Evolutionary conservation across 2,113 vertebrate species (phyloP).

Genomic region (Agapornis roseicollis): DNA sequence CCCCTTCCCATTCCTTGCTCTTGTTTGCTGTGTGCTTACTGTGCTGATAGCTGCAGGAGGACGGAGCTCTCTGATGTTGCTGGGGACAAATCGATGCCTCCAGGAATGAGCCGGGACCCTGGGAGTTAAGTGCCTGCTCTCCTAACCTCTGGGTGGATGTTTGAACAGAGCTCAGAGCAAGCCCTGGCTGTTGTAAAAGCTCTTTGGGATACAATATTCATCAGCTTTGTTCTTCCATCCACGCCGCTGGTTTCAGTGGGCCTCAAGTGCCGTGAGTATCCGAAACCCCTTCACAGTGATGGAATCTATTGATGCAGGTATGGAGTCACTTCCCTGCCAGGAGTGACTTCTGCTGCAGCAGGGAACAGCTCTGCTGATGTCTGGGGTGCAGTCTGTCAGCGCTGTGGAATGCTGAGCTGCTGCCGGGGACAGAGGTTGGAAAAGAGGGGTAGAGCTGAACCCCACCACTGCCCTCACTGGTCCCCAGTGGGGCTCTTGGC

Average conservation of each 20-base stretch:
- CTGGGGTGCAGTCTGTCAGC: rapidly evolving
- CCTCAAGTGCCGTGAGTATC: not conserved
- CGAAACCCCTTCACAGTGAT: not conserved
- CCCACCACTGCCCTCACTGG: not conserved
- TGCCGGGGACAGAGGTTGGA: not conserved
- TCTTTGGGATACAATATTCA: not conserved
- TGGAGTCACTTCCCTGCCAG: not conserved
- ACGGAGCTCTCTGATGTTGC: not conserved
- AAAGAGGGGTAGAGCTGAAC: not conserved
- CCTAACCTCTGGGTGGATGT: slow-evolving; percentile 3
- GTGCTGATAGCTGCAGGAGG: not conserved
- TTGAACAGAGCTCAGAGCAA: slow-evolving; percentile 34
- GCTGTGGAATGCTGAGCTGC: not conserved
- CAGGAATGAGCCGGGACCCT: slow-evolving; percentile 32
- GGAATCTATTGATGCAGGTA: not conserved
- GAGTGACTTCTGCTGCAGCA: not conserved
- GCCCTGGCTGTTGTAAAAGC: slow-evolving; percentile 1
- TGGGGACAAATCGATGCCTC: not conserved
- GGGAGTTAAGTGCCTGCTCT: not conserved
- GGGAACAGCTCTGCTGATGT: not conserved
- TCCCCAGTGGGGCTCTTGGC: not conserved
- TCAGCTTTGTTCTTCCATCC: slow-evolving; percentile 8
- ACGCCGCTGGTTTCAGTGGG: not conserved
- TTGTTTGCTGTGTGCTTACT: not conserved
- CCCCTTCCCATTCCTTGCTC: not conserved